These are phyloP conservation scores for Drosophila murphyi DNA, from an alignment of 1,140 invertebrate species.

Conservation along the genomic window DNA sequence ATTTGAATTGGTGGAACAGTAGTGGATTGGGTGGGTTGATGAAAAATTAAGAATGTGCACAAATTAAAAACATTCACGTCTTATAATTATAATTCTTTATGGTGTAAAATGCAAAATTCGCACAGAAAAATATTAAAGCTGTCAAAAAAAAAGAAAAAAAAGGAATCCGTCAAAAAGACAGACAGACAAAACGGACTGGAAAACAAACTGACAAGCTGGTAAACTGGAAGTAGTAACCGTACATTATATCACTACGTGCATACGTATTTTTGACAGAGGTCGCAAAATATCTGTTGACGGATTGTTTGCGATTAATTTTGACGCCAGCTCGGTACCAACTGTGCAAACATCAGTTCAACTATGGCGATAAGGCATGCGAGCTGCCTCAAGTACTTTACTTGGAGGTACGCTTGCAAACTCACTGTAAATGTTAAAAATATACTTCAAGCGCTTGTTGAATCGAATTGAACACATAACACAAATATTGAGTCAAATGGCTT, in stretches of 20 bases:
- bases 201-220: conserved; percentile 5
- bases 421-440: conserved; percentile 6
- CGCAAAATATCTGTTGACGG: conserved; percentile 30
- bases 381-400: conserved; percentile 1
- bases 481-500: conserved; percentile 19
- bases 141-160: conserved; percentile 24
- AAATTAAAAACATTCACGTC: conserved; percentile 51
- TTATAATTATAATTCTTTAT: conserved; percentile 42
- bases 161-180: neutral
- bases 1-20: neutral
- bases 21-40: neutral
- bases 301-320: conserved; percentile 34
- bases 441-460: neutral
- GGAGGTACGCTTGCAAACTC: conserved; percentile 1
- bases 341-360: conserved; percentile 31
- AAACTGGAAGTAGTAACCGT: conserved; percentile 23
- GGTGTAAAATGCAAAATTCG: conserved; percentile 45
- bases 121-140: conserved; percentile 43
- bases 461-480: neutral
- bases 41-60: conserved; percentile 20
- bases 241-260: neutral
- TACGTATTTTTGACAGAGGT: neutral
- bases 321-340: conserved; percentile 35
- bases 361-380: conserved; percentile 19
- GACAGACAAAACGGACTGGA: neutral